Evolutionary conservation across 2,113 vertebrate genomes (phyloP).

Genomic region (Lepus americanus): DNA sequence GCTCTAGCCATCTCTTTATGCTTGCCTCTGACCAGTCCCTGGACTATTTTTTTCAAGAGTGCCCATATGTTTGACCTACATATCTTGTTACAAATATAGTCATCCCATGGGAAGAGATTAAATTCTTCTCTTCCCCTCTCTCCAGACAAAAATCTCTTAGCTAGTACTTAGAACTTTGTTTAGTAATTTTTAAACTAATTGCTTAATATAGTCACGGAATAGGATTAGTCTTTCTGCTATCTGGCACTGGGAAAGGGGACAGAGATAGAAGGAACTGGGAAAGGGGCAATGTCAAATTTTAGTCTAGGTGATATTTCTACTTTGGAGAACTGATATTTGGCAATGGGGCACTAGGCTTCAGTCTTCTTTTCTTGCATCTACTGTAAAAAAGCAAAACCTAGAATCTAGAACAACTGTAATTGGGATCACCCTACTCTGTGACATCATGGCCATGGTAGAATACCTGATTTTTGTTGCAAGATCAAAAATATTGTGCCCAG

Average conservation of each 20-base stretch:
- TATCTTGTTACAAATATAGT: not conserved
- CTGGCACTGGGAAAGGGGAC: too few species aligned
- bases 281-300: not conserved
- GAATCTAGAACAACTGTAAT: not conserved
- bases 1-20: not conserved
- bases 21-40: not conserved
- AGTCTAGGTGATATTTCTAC: not conserved
- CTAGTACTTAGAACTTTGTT: too few species aligned
- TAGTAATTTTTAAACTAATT: too few species aligned
- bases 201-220: too few species aligned
- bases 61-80: not conserved
- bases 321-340: not conserved
- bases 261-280: too few species aligned
- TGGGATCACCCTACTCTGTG: too few species aligned
- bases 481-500: too few species aligned
- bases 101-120: not conserved
- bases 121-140: not conserved
- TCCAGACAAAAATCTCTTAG: not conserved
- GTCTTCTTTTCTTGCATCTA: not conserved
- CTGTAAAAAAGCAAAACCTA: not conserved
- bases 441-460: not conserved
- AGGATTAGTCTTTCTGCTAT: too few species aligned
- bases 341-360: accelerated
- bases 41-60: not conserved
- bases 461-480: too few species aligned